phyloP scores from a whole-genome alignment of 2,113 vertebrate genomes.

The Menura novaehollandiae region DNA sequence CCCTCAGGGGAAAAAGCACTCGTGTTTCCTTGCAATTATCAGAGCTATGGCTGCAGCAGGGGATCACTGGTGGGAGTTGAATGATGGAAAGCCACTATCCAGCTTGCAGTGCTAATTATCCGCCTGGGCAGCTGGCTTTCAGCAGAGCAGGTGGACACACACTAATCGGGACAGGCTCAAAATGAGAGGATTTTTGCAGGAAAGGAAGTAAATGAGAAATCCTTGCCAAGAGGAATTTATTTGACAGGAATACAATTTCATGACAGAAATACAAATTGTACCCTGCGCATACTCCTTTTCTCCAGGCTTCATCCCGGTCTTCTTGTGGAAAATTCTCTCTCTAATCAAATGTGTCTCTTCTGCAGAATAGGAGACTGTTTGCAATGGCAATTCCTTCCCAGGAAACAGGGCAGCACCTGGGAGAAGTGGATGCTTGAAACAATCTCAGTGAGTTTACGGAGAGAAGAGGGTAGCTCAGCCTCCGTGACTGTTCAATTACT shows the following conservation, averaged over 20 bases:
- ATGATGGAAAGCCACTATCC: not conserved
- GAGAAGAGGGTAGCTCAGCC: not conserved
- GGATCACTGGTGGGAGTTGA: not conserved
- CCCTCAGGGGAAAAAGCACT: not conserved
- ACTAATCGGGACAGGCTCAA: not conserved
- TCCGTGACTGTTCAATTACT: rapidly evolving
- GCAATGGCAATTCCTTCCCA: not conserved
- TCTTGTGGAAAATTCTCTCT: not conserved
- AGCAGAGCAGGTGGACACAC: not conserved
- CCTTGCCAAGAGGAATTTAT: not conserved
- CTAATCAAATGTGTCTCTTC: not conserved
- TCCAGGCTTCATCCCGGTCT: not conserved
- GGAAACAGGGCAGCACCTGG: not conserved
- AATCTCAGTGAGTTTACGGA: not conserved
- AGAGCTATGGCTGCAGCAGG: not conserved
- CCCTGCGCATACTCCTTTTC: not conserved
- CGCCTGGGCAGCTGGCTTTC: not conserved
- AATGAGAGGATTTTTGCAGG: not conserved
- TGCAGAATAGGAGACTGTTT: not conserved
- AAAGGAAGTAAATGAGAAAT: not conserved
- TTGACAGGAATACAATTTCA: not conserved
- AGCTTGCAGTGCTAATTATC: not conserved
- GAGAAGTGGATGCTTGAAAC: not conserved
- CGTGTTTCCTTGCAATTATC: not conserved
- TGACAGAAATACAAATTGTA: not conserved